A percentile compares a stretch with the other conserved stretches of the same genome.
These are phyloP conservation scores for Paradoxurus hermaphroditus DNA, from an alignment of 2,113 vertebrate genomes.

Conservation along the genomic window DNA sequence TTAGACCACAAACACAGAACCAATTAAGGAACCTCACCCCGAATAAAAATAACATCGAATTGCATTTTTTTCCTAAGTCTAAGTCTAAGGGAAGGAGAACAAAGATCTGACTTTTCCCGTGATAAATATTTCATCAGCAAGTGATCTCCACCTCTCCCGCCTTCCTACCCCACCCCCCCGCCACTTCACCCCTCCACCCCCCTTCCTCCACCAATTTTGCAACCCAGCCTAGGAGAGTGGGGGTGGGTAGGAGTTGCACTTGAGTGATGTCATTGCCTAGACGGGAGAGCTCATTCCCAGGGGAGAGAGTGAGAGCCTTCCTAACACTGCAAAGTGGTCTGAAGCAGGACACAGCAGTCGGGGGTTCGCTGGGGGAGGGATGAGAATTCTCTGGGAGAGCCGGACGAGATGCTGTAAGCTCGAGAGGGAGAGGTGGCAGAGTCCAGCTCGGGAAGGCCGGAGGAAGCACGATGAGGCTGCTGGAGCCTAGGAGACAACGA, in stretches of 20 bases:
- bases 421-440: background rate
- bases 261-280: background rate
- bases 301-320: background rate
- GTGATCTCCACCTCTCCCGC: background rate
- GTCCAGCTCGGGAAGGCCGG: background rate
- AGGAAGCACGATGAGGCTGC: background rate
- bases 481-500: background rate
- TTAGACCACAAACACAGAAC: background rate
- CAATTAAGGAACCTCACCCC: background rate
- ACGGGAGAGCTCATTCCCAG: background rate
- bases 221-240: background rate
- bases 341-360: background rate
- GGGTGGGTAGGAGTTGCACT: too few species aligned
- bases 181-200: background rate
- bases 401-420: background rate
- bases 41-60: background rate
- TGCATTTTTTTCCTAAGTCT: background rate
- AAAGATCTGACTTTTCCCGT: background rate
- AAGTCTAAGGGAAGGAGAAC: background rate
- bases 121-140: background rate
- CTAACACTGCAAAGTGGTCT: background rate
- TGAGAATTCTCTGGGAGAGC: background rate
- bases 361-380: too few species aligned
- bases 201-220: background rate
- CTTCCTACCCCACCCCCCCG: background rate